Percentiles rank a stretch among this genome's conserved stretches.
These are phyloP conservation scores for Dendroctonus ponderosae DNA, from an alignment of 1,140 invertebrate genomes.

Conservation along the genomic window DNA sequence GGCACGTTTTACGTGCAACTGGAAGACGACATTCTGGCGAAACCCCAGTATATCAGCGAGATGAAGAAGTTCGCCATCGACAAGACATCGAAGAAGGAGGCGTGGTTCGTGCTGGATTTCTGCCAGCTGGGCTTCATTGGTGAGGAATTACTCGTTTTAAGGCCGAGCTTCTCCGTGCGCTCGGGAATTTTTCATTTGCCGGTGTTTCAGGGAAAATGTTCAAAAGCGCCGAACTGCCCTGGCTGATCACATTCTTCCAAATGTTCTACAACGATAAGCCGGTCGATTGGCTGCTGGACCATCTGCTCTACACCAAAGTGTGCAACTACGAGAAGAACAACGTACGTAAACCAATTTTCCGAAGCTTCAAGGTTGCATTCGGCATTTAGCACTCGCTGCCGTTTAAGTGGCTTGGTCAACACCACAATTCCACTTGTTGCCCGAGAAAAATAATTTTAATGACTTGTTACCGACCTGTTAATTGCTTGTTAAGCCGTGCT, in stretches of 20 bases:
- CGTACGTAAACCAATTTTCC: conserved; percentile 57
- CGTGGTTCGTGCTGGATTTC: conserved; percentile 93
- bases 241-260: conserved; percentile 89
- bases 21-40: conserved; percentile 94
- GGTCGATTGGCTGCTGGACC: conserved; percentile 93
- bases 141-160: conserved; percentile 45
- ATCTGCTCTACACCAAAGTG: conserved; percentile 86
- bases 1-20: conserved; percentile 82
- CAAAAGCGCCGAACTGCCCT: conserved; percentile 82
- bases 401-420: too few species aligned
- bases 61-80: conserved; percentile 89
- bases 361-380: too few species aligned
- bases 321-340: conserved; percentile 82
- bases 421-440: too few species aligned
- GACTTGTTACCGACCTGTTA: too few species aligned
- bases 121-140: conserved; percentile 92
- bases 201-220: conserved; percentile 82
- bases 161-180: neutral
- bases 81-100: conserved; percentile 68
- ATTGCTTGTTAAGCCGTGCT: too few species aligned
- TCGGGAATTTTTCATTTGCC: too few species aligned
- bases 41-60: conserved; percentile 77
- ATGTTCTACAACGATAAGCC: conserved; percentile 95
- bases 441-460: too few species aligned
- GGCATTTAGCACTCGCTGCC: too few species aligned